Conservation (phyloP, 2,113 vertebrate genomes). For the Tyrannus savana region DNA sequence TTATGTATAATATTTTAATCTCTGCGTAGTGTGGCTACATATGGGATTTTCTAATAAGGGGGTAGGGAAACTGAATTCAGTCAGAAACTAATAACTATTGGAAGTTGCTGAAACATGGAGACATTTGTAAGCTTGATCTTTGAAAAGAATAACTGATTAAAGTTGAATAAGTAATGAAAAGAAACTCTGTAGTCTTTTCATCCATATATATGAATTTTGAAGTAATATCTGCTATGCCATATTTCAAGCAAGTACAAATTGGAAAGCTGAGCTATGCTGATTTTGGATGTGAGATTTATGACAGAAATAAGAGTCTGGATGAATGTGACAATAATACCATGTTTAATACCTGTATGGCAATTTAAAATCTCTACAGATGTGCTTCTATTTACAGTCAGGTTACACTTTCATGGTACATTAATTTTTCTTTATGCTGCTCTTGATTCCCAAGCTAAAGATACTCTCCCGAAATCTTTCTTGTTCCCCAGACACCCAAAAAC, state of each 20-base stretch:
- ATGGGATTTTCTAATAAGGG: background rate
- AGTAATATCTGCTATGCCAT: background rate
- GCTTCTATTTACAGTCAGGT: background rate
- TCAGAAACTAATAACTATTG: background rate
- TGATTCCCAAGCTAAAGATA: background rate
- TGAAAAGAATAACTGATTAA: background rate
- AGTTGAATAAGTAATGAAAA: background rate
- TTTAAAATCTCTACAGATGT: background rate
- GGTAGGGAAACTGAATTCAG: background rate
- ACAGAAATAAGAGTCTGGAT: background rate
- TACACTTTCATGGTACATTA: background rate
- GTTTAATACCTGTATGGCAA: conserved; percentile 11
- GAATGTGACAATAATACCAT: background rate
- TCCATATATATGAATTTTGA: background rate
- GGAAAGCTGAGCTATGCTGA: background rate
- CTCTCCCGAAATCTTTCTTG: background rate
- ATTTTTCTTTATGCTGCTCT: background rate
- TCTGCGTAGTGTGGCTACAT: background rate
- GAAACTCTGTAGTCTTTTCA: background rate
- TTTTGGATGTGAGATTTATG: background rate
- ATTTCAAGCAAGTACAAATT: background rate
- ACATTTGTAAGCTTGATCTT: background rate
- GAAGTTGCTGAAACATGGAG: background rate
- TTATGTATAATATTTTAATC: background rate
- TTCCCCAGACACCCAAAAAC: background rate